These are phyloP conservation scores for Pelochelys cantorii DNA, from an alignment of 2,797 vertebrate genomes.

Conservation along the genomic window DNA sequence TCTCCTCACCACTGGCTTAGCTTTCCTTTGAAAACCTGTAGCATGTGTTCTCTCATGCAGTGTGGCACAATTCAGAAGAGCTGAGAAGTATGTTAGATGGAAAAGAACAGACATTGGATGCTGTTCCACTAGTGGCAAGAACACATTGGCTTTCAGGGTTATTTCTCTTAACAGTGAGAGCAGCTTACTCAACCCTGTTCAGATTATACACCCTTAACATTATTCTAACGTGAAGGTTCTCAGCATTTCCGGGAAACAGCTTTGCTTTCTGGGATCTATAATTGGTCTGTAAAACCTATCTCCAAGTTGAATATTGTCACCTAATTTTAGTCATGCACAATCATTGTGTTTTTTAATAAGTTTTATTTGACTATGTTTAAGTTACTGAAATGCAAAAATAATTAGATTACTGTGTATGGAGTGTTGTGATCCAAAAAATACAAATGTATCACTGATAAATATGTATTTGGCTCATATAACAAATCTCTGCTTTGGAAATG, in stretches of 20 bases:
- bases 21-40: neutral
- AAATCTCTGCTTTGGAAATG: neutral
- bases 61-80: neutral
- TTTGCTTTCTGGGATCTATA: neutral
- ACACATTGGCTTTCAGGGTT: neutral
- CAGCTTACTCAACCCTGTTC: neutral
- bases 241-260: neutral
- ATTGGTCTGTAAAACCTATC: neutral
- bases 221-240: neutral
- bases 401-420: neutral
- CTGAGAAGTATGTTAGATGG: neutral
- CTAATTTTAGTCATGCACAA: neutral
- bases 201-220: neutral
- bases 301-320: neutral
- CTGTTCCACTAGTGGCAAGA: neutral
- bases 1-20: neutral
- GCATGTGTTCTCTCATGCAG: accelerated
- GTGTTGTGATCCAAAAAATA: neutral
- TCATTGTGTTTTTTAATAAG: neutral
- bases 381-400: neutral
- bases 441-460: neutral
- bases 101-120: neutral
- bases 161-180: neutral
- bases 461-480: neutral
- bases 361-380: neutral